Percentiles rank a stretch among this genome's conserved stretches.
These are phyloP conservation scores for Sphaeramia orbicularis DNA, from an alignment of 2,797 vertebrate species.

Conservation along the genomic window DNA sequence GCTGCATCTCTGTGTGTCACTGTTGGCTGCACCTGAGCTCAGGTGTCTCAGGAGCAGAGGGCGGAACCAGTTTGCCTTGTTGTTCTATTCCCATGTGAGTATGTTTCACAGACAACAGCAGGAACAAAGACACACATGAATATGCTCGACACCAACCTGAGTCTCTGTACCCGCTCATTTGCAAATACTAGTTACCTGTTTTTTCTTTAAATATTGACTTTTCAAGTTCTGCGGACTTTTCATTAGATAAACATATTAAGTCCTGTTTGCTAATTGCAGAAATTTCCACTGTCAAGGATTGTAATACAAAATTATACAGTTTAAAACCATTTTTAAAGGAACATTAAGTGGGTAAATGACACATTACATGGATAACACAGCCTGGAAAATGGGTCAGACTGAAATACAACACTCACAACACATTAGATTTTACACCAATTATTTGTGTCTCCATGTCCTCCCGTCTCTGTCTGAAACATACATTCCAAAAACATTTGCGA, in stretches of 20 bases:
- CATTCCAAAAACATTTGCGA: slow-evolving; percentile 41
- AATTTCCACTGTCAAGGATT: too few species aligned
- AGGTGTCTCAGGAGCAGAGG: slow-evolving; percentile 13
- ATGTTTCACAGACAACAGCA: slow-evolving; percentile 41
- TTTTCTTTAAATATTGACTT: too few species aligned
- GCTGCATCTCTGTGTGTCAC: neutral
- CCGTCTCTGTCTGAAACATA: neutral
- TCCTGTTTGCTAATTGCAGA: too few species aligned
- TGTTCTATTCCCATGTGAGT: slow-evolving; percentile 17
- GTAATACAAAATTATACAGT: too few species aligned
- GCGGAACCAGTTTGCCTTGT: slow-evolving; percentile 5
- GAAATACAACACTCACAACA: too few species aligned
- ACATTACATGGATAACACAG: too few species aligned
- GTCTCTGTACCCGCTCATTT: neutral
- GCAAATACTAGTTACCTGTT: neutral
- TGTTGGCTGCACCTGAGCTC: slow-evolving; percentile 31
- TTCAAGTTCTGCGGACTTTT: too few species aligned
- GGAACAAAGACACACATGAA: slow-evolving; percentile 22
- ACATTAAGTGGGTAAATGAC: too few species aligned
- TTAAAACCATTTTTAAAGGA: too few species aligned
- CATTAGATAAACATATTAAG: too few species aligned
- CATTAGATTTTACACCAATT: neutral
- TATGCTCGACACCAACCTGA: neutral
- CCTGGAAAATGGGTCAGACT: too few species aligned
- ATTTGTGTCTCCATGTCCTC: neutral